Conservation (phyloP, 2,888 invertebrate species). For the Drosophila leonis region DNA sequence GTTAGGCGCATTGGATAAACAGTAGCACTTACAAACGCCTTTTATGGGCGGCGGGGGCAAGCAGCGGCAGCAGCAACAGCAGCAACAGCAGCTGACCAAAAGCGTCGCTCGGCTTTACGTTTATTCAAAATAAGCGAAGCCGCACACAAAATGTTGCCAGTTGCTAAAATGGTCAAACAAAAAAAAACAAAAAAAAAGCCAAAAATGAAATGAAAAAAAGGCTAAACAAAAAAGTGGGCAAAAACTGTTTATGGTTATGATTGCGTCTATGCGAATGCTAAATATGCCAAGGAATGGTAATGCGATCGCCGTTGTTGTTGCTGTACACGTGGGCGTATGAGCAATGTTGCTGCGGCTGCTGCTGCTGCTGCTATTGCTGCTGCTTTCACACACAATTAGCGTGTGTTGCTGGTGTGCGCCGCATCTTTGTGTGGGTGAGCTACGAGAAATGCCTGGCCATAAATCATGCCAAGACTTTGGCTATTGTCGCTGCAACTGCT, state of each 20-base stretch:
- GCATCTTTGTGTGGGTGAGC: conserved; percentile 56
- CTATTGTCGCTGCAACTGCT: conserved; percentile 46
- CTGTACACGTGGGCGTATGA: conserved; percentile 70
- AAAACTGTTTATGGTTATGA: conserved; percentile 77
- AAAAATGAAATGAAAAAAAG: conserved; percentile 28
- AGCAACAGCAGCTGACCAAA: conserved; percentile 54
- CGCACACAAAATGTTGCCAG: conserved; percentile 42
- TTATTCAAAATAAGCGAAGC: conserved; percentile 49
- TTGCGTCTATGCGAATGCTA: conserved; percentile 78
- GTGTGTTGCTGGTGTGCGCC: conserved; percentile 51
- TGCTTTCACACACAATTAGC: conserved; percentile 74
- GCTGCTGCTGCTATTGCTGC: conserved; percentile 55
- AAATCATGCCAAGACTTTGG: conserved; percentile 73
- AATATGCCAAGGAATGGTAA: conserved; percentile 78
- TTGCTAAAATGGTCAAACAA: conserved; percentile 29
- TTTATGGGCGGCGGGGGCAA: conserved; percentile 59
- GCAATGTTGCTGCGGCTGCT: conserved; percentile 54
- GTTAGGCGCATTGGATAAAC: conserved; percentile 69
- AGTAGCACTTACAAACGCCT: conserved; percentile 79
- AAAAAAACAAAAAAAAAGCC: conserved; percentile 9
- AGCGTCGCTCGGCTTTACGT: conserved; percentile 55
- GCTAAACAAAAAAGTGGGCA: conserved; percentile 28
- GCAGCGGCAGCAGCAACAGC: background rate
- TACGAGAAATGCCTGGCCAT: conserved; percentile 67
- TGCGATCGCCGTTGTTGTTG: conserved; percentile 46